A percentile compares a stretch with the other conserved stretches of the same genome.
Evolutionary conservation across 2,797 vertebrate species (phyloP).

Genomic region (Erethizon dorsatum): DNA sequence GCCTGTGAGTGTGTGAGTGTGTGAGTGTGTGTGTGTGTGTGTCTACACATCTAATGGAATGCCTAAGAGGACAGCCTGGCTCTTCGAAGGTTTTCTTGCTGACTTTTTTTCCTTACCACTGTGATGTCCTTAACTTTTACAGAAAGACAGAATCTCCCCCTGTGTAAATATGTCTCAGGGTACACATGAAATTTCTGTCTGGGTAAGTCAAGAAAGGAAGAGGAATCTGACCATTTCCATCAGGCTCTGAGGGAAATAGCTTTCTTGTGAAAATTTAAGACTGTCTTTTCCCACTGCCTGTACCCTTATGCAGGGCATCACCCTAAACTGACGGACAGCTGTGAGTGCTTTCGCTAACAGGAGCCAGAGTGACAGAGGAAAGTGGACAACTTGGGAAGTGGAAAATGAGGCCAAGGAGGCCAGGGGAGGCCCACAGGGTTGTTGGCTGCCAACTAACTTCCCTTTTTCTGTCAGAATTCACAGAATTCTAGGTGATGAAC

Average conservation of each 20-base stretch:
- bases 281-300: neutral
- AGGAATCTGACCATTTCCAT: neutral
- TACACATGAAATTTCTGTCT: neutral
- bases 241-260: neutral
- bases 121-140: neutral
- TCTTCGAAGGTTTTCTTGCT: conserved; percentile 23
- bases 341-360: neutral
- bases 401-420: neutral
- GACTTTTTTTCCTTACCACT: neutral
- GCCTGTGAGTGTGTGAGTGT: neutral
- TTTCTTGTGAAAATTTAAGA: neutral
- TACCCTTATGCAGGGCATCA: neutral
- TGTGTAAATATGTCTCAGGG: neutral
- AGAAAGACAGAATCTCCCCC: neutral
- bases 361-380: neutral
- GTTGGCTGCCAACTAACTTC: neutral
- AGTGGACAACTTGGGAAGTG: neutral
- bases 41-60: neutral
- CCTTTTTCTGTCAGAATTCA: neutral
- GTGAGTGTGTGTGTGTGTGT: neutral
- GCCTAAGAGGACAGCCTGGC: neutral
- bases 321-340: neutral
- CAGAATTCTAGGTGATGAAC: neutral
- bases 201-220: conserved; percentile 5
- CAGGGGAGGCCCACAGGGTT: neutral